These are phyloP conservation scores for Ceyx margarethae DNA, from an alignment of 2,113 vertebrate species.

Conservation along the genomic window DNA sequence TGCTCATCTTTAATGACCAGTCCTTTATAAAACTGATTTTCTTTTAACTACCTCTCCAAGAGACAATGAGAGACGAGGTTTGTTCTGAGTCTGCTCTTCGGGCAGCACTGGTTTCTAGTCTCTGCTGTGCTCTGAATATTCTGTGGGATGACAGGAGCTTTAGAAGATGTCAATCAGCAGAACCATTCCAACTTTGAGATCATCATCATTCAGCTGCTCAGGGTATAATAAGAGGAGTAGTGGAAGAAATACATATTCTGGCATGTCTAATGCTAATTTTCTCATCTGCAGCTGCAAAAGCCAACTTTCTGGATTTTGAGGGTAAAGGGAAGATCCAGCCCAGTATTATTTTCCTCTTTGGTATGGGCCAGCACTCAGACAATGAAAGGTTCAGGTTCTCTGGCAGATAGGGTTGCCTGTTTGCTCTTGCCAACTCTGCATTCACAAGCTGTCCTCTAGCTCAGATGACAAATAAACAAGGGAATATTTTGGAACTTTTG, in stretches of 20 bases:
- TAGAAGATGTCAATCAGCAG: neutral
- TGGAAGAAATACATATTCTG: neutral
- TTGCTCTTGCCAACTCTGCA: neutral
- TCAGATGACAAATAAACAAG: conserved; percentile 17
- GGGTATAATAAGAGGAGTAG: neutral
- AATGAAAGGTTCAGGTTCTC: neutral
- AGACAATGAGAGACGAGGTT: neutral
- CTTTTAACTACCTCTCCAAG: neutral
- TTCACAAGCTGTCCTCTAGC: neutral
- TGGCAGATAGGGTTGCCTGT: neutral
- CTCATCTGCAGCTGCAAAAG: neutral
- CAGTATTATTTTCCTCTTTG: neutral
- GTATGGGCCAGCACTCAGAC: neutral
- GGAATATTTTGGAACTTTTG: neutral
- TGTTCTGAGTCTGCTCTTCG: neutral
- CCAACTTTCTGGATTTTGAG: neutral
- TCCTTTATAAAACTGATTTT: neutral
- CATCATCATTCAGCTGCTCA: neutral
- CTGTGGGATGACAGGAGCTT: neutral
- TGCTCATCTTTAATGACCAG: neutral
- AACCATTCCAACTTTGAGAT: neutral
- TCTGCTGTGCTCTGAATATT: neutral
- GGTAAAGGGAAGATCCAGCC: neutral
- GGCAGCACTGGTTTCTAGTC: neutral
- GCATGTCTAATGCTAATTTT: neutral